A percentile compares a stretch with the other conserved stretches of the same genome.
Evolutionary conservation across 1,140 invertebrate genomes (phyloP).

Genomic region (Charaxes varanes): DNA sequence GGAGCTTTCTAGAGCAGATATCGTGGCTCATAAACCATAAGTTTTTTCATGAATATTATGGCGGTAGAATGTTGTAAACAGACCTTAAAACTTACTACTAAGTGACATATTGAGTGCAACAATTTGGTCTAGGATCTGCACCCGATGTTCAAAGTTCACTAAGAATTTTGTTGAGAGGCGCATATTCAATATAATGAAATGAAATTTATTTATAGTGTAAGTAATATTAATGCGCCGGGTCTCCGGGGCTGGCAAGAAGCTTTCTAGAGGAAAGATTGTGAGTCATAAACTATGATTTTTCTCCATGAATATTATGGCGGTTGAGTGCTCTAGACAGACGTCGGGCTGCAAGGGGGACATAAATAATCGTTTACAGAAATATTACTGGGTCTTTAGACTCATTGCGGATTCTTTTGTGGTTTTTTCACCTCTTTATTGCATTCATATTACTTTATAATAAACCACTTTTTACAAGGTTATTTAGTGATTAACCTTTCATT

Average conservation of each 20-base stretch:
- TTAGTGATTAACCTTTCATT: too few species aligned
- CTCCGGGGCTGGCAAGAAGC: constrained; percentile 40
- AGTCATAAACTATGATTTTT: constrained; percentile 67
- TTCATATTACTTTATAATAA: too few species aligned
- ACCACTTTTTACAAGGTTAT: too few species aligned
- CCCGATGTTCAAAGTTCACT: not conserved
- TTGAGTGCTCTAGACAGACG: constrained; percentile 46
- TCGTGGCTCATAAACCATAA: constrained; percentile 64
- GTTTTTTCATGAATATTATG: constrained; percentile 60
- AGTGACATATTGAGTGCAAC: too few species aligned
- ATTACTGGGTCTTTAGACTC: constrained; percentile 10
- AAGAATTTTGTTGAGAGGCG: constrained; percentile 19
- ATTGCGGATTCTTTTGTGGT: too few species aligned
- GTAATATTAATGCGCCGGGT: constrained; percentile 58
- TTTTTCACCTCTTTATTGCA: too few species aligned
- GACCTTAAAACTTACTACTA: too few species aligned
- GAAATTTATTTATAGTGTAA: constrained; percentile 56
- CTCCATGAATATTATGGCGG: constrained; percentile 52
- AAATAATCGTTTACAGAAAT: constrained; percentile 41
- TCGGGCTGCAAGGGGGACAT: constrained; percentile 32
- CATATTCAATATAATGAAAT: constrained; percentile 47
- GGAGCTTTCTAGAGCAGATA: constrained; percentile 55
- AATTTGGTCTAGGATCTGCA: not conserved
- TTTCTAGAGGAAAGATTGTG: constrained; percentile 55
- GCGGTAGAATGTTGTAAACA: constrained; percentile 43